Evolutionary conservation across 2,797 vertebrate genomes (phyloP), one percentile per base, ranked within the genome.

Genomic region (Meda fulgida): DNA sequence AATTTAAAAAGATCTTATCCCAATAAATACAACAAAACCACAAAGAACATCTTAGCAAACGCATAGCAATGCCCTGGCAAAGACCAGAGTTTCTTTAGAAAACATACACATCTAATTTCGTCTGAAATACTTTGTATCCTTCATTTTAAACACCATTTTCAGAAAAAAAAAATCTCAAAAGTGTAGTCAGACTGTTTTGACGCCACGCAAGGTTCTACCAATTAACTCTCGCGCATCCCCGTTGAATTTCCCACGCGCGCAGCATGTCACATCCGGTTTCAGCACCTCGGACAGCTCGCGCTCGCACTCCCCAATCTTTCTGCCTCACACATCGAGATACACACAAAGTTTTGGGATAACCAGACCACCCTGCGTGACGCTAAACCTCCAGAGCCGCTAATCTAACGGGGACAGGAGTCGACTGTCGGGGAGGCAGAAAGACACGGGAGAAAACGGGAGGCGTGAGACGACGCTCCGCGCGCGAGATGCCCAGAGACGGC

Each of bases 181-280:
- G 31, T 34, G 38, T 58, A 34, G 13, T 51, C 29, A 29, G 31
- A 53, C 26, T 70, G 53, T 82, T 81, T 78, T 82, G 38, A 72
- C 66, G 71, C 43, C 53, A 16, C 51, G 19, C 11, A n/a, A 29
- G 51, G 19, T 14, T 67, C 60, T 36, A 65, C 60, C 46, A 81
- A 71, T 70, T 71, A 81, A 31, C 53, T 80, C 51, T 84, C 60
- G 55, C 84, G 58, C 76, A 16, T 34, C 80, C 80, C 73, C 29
- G 34, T 97, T 95, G 90, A 96, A 96, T 96, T 95, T 96, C 96
- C 95, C 96, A 96, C 96, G 93, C 95, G 94, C 91, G 36, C 36
- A 78, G 92, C 93, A 96, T 95, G 96, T 95, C 95, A 97, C 95
- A 96, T 98, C 96, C 97, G 96, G 91, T 94, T 93, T 93, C 94